Conservation (phyloP, 1,140 invertebrate genomes). For the Pollicipes pollicipes region DNA sequence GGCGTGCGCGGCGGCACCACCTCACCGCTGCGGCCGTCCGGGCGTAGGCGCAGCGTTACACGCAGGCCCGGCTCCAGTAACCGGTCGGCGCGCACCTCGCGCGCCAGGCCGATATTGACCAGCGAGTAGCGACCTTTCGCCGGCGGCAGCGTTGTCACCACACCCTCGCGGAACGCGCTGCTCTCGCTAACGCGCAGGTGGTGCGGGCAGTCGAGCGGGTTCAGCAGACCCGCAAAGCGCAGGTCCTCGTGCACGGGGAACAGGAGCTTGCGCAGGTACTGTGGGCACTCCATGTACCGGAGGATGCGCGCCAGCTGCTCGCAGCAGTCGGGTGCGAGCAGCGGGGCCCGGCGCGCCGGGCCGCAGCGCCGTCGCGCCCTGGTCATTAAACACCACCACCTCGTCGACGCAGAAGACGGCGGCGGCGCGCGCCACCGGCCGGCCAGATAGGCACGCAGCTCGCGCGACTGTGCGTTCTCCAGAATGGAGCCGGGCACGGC, state of each 20-base stretch:
- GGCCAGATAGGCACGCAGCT: slow-evolving; percentile 71
- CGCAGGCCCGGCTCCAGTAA: slow-evolving; percentile 52
- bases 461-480: slow-evolving; percentile 79
- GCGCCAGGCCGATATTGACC: slow-evolving; percentile 71
- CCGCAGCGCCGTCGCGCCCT: slow-evolving; percentile 13
- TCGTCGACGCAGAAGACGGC: slow-evolving; percentile 86
- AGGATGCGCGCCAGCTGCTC: slow-evolving; percentile 54
- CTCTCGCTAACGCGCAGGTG: slow-evolving; percentile 65
- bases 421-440: slow-evolving; percentile 85
- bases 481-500: slow-evolving; percentile 89
- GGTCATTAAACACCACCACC: slow-evolving; percentile 44
- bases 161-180: slow-evolving; percentile 29
- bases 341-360: not conserved
- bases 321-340: slow-evolving; percentile 12
- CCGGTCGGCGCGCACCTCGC: slow-evolving; percentile 63
- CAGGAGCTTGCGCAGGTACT: slow-evolving; percentile 82
- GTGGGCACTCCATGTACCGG: slow-evolving; percentile 91
- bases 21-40: slow-evolving; percentile 31
- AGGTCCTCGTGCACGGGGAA: slow-evolving; percentile 77
- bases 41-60: slow-evolving; percentile 60
- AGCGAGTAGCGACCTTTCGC: slow-evolving; percentile 40
- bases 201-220: slow-evolving; percentile 85
- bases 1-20: slow-evolving; percentile 64
- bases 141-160: slow-evolving; percentile 3
- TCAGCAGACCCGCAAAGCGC: slow-evolving; percentile 62